Conservation (phyloP, 35 echinoderm and acorn worm genomes). For the Lytechinus pictus region DNA sequence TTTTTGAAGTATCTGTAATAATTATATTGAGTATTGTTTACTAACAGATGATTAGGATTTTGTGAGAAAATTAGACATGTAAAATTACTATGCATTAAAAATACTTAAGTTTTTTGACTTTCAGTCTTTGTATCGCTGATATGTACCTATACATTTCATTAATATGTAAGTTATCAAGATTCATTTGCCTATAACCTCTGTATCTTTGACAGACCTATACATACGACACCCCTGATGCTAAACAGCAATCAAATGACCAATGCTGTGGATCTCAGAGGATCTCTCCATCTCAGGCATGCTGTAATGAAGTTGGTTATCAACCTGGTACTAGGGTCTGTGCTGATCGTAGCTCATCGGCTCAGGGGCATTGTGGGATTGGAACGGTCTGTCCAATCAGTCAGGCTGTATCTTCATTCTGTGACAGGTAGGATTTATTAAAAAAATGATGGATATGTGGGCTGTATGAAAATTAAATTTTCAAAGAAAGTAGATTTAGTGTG, state of each 20-base stretch:
- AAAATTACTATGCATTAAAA: too few species aligned
- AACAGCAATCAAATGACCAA: conserved; percentile 77
- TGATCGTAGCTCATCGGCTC: conserved; percentile 73
- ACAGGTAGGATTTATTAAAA: conserved; percentile 54
- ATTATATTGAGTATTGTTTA: too few species aligned
- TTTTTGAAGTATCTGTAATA: too few species aligned
- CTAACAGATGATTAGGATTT: too few species aligned
- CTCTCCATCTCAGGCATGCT: conserved; percentile 73
- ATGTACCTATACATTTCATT: too few species aligned
- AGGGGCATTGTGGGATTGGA: conserved; percentile 80
- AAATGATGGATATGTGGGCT: too few species aligned
- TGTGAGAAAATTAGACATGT: too few species aligned
- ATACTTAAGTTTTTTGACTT: too few species aligned
- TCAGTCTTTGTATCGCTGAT: too few species aligned
- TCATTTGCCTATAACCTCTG: not conserved
- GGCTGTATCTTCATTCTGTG: conserved; percentile 81
- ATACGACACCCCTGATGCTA: conserved; percentile 64
- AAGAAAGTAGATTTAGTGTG: too few species aligned
- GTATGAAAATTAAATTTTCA: too few species aligned
- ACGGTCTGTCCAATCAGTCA: conserved; percentile 79
- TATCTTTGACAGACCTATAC: conserved; percentile 66
- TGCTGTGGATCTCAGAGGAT: conserved; percentile 95
- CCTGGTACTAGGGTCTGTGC: conserved; percentile 85
- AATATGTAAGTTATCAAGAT: not conserved
- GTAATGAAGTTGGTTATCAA: conserved; percentile 90